Evolutionary conservation across 35 echinoderm and acorn worm species (phyloP), one percentile per base, ranked within the genome.

Genomic region (Stichopus chloronotus): DNA sequence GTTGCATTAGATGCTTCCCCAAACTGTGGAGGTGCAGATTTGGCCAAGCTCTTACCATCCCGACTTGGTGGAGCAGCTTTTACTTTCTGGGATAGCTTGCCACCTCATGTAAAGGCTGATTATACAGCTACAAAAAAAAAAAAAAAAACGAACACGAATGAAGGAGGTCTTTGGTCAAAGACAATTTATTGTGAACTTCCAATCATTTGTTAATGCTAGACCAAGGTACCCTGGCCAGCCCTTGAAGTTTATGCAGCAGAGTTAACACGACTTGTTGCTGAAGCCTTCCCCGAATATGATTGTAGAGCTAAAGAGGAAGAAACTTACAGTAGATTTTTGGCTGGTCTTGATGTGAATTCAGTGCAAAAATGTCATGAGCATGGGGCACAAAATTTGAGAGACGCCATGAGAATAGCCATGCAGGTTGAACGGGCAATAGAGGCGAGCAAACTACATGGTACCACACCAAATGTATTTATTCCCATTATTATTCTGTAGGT

Each of bases 311-410:
- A 88, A 4, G 43, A 92, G 1, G 79, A 63, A 19, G 95, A 96
- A 85, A 16, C 94, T 2, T 94, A 87, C n/a, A 5, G 88, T 5
- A 87, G 92, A 71, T 96, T 96, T 78, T 68, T 91, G 54, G 92
- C 88, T 5, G 95, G 95, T 0, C 22, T 94, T 8, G 72, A 92
- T 53, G 6, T n/a, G 2, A 7, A 53, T 12, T 56, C 94, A 8
- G 82, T 83, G 23, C 10, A 8, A 6, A 96, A 96, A 72, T 94
- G 87, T 12, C 57, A 91, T 87, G 95, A 96, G 77, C 95, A 96
- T 92, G 95, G 95, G 3, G 88, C 84, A 5, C 25, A 53, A 57
- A 87, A 74, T 25, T 19, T 92, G 2, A 5, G 17, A 3, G 12
- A 86, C 0, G 95, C 95, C 12, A 10, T 94, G 2, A 2, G 63